Base-by-base conservation (phyloP, 2,113 vertebrate genomes). In the Caracal caracal region DNA sequence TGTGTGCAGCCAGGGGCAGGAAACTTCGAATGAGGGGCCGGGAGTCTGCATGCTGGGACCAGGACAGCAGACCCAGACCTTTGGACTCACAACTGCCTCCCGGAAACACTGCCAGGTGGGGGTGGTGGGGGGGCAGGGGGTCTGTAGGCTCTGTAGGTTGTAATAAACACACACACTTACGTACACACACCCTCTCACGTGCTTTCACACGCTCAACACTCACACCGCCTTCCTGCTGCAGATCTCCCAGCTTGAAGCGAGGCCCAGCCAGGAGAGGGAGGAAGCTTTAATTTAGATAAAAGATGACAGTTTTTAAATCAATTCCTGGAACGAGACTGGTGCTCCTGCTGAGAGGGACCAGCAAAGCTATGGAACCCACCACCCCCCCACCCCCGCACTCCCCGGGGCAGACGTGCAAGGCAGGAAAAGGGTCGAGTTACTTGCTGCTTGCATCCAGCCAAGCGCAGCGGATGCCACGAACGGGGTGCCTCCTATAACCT, bases 311-410 rank as follows among this genome's bases (percentile, higher is more conserved):
- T 65, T 71, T 87, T 47, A 87, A 82, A 47, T 33, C 56, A 30
- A 93, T 76, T 85, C 51, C 90, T 51, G 26, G 43, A 79, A 56
- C 53, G 13, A 94, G 79, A 85, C 30, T 37, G 22, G 59, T 20
- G 30, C 37, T 78, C 40, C 26, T 1, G 65, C 53, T 81, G 30
- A 88, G 30, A 78, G 37, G 76, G 33, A 49, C 10, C 35, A 56
- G 88, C 56, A 86, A 71, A 63, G 61, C 43, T 33, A 9, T 1
- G 1, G 80, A 51, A 49, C 17, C 70, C 26, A 22, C 56, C 7
- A 22, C 56, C 7, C 56, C 20, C 56, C 56, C 56, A 8, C 19
- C 56, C 56, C 56, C 2, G 0, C 20, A 20, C 26, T 43, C 49
- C 1, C 37, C 10, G 0, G 59, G 20, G 65, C 33, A 26, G 10